phyloP scores from a whole-genome alignment of 1,140 invertebrate species.

The Drosophila nasuta region DNA sequence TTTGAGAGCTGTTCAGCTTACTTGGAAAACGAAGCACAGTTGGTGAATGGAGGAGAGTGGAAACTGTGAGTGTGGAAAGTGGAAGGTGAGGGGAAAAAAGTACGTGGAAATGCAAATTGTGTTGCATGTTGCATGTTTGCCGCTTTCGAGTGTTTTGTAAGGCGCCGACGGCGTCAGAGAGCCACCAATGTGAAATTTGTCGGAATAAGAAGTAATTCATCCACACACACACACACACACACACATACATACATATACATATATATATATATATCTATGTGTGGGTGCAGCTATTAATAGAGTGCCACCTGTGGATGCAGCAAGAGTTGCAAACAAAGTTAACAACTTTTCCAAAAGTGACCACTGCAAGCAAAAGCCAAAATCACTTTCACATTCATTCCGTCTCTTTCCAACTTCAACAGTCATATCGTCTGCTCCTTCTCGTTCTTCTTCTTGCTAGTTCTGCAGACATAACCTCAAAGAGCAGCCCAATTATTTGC shows the following conservation, averaged over 20 bases:
- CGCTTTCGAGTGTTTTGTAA: constrained; percentile 53
- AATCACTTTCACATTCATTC: constrained; percentile 28
- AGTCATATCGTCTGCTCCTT: background rate
- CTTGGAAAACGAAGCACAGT: too few species aligned
- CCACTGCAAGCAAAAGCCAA: constrained; percentile 6
- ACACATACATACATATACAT: background rate
- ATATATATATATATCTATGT: background rate
- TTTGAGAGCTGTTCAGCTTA: constrained; percentile 1
- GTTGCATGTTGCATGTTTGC: constrained; percentile 58
- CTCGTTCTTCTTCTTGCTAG: background rate
- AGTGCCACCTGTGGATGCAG: constrained; percentile 39
- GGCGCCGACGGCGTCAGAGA: constrained; percentile 43
- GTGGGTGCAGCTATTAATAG: constrained; percentile 8
- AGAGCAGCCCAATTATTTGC: too few species aligned
- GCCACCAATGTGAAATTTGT: constrained; percentile 42
- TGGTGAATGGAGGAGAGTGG: background rate
- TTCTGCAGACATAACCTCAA: background rate
- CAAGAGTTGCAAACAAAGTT: constrained; percentile 22
- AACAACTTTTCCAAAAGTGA: constrained; percentile 31
- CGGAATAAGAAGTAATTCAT: constrained; percentile 29
- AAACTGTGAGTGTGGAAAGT: background rate
- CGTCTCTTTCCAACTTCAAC: background rate
- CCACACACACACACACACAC: constrained; percentile 9
- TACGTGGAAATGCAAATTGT: constrained; percentile 50
- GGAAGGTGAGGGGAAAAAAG: too few species aligned